Conservation (phyloP, 2,113 vertebrate genomes). For the Microcebus lehilahytsara region DNA sequence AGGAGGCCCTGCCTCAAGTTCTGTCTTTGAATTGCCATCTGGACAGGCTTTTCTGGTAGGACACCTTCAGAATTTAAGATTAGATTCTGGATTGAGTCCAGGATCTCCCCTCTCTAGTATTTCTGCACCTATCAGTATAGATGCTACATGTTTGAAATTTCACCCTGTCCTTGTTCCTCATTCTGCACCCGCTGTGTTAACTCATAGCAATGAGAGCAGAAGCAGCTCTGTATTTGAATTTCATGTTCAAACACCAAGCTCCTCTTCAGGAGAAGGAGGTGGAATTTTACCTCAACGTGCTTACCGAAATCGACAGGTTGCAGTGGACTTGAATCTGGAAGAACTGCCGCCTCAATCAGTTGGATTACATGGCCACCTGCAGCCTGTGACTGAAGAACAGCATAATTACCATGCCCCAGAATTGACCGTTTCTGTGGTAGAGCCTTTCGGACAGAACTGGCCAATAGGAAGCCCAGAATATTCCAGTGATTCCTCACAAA, state of each 20-base stretch:
- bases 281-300: slow-evolving; percentile 85
- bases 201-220: slow-evolving; percentile 85
- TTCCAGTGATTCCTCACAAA: slow-evolving; percentile 94
- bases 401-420: slow-evolving; percentile 87
- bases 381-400: slow-evolving; percentile 96
- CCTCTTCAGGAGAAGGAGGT: slow-evolving; percentile 87
- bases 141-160: slow-evolving; percentile 85
- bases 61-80: slow-evolving; percentile 87
- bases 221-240: slow-evolving; percentile 93
- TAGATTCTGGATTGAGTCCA: slow-evolving; percentile 85
- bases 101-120: slow-evolving; percentile 82
- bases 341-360: slow-evolving; percentile 82
- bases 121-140: slow-evolving; percentile 85
- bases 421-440: slow-evolving; percentile 87
- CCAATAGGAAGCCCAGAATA: slow-evolving; percentile 93
- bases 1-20: slow-evolving; percentile 84
- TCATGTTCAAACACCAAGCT: slow-evolving; percentile 86
- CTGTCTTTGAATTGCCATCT: slow-evolving; percentile 90
- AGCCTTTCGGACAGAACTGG: slow-evolving; percentile 86
- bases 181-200: slow-evolving; percentile 92
- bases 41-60: slow-evolving; percentile 88
- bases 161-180: slow-evolving; percentile 90
- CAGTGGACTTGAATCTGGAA: slow-evolving; percentile 92
- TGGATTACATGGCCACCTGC: slow-evolving; percentile 87
- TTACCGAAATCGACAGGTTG: slow-evolving; percentile 89